Conservation (phyloP, 2,113 vertebrate genomes). For the Galemys pyrenaicus region DNA sequence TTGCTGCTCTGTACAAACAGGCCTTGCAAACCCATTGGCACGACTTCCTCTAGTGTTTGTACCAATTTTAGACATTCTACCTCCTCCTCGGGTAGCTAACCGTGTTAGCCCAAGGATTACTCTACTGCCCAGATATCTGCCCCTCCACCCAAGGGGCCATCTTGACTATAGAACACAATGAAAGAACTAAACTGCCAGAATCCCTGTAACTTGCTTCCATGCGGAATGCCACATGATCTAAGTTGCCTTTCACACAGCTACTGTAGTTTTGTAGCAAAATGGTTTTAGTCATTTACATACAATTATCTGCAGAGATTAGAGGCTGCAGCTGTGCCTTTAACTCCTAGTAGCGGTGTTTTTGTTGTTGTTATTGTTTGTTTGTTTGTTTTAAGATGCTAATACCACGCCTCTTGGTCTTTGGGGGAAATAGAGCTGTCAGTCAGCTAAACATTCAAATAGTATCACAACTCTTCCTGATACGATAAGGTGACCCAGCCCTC, state of each 20-base stretch:
- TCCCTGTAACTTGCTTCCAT: neutral
- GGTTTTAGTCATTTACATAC: neutral
- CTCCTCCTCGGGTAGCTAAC: neutral
- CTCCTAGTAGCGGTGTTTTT: no score
- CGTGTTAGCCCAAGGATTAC: no score
- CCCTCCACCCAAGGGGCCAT: neutral
- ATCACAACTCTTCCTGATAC: neutral
- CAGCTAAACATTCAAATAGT: neutral
- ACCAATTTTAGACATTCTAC: neutral
- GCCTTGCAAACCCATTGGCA: no score
- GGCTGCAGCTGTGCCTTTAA: neutral
- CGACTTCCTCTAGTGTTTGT: neutral
- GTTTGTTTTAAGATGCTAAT: neutral
- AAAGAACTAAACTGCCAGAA: neutral
- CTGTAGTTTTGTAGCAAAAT: neutral
- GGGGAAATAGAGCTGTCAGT: neutral
- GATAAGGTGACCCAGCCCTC: neutral
- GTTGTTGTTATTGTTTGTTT: no score
- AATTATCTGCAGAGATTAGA: neutral
- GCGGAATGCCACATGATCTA: neutral
- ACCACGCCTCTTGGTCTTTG: neutral
- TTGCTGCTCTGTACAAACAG: neutral
- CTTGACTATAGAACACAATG: neutral
- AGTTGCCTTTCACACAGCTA: neutral
- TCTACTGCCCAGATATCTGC: neutral